phyloP scores from a whole-genome alignment of 2,888 invertebrate genomes.

The Neuroscelio doddi region DNA sequence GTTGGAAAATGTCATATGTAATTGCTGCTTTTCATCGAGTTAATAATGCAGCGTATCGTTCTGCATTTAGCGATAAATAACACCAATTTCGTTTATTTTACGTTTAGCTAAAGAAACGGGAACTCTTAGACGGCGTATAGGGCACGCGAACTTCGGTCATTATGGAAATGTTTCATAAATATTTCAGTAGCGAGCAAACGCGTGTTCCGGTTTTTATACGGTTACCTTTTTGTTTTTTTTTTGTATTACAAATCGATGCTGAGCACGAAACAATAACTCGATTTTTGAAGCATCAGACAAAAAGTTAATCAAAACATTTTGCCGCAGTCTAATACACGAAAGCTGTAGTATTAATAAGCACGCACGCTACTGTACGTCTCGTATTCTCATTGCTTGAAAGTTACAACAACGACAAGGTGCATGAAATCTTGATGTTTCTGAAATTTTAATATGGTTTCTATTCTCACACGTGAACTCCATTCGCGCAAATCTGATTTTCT shows the following conservation, averaged over 20 bases:
- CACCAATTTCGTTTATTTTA: constrained; percentile 38
- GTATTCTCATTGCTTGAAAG: not conserved
- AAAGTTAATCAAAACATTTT: not conserved
- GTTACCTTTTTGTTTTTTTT: constrained; percentile 36
- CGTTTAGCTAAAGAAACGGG: constrained; percentile 27
- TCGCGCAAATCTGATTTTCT: not conserved
- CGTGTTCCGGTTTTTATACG: constrained; percentile 32
- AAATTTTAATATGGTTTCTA: not conserved
- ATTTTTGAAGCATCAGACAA: not conserved
- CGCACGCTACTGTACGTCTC: too few species aligned
- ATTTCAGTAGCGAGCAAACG: constrained; percentile 51
- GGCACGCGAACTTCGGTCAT: constrained; percentile 52
- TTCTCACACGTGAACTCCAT: not conserved
- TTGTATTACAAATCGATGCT: constrained; percentile 10
- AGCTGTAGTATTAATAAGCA: too few species aligned
- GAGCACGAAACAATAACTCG: constrained; percentile 25
- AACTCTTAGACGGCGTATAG: constrained; percentile 35
- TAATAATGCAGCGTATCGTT: constrained; percentile 20
- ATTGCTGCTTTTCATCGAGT: too few species aligned
- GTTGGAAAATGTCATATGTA: too few species aligned
- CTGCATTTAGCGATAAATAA: constrained; percentile 29
- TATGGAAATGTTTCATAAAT: constrained; percentile 56
- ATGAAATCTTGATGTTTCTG: not conserved
- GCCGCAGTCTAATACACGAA: too few species aligned
- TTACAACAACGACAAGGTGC: not conserved